Evolutionary conservation across 2,113 vertebrate genomes (phyloP), one percentile per base, ranked within the genome.

Genomic region (Chaetorhynchus papuensis): DNA sequence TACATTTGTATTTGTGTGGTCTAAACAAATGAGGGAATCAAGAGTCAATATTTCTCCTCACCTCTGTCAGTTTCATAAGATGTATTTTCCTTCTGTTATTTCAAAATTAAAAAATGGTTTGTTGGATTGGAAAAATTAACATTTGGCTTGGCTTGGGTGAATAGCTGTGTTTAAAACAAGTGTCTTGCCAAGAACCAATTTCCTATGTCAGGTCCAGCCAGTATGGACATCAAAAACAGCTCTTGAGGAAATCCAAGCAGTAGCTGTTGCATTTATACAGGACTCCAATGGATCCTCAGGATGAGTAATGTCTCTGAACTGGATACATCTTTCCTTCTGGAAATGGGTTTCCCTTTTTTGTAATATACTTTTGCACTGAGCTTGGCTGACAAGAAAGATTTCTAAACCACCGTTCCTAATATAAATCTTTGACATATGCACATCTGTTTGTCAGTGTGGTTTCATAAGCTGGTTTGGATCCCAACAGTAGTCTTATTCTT

Each of bases 71-170:
- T 79, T 93, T 85, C 41, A 37, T 49, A 83, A 91, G 74, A 90
- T 68, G 47, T 85, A 85, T 94, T 89, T 95, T 94, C 90, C 93
- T 87, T 41, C 39, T 6, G 66, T 82, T 96, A 87, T 82, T 94
- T 96, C 61, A 90, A 87, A 91, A 96, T 93, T 89, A 68, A 93
- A 84, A 91, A 93, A 59, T 78, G 30, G 75, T 94, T 93, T 94
- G 90, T 71, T 93, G 61, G 44, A 44, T 71, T 75, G 92, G 93
- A 96, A 97, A 96, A 94, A 95, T 87, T 97, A 95, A 94, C 87
- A 52, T 96, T 94, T 96, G 56, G 44, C 64, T 96, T 88, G 66
- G 52, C 57, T 71, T 87, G 56, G 15, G 13, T 3, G 9, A 75
- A 56, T 68, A 91, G 27, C 37, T 87, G 93, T 84, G 84, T 65